Base-by-base conservation (phyloP, 2,113 vertebrate genomes). In the Mungos mungo region DNA sequence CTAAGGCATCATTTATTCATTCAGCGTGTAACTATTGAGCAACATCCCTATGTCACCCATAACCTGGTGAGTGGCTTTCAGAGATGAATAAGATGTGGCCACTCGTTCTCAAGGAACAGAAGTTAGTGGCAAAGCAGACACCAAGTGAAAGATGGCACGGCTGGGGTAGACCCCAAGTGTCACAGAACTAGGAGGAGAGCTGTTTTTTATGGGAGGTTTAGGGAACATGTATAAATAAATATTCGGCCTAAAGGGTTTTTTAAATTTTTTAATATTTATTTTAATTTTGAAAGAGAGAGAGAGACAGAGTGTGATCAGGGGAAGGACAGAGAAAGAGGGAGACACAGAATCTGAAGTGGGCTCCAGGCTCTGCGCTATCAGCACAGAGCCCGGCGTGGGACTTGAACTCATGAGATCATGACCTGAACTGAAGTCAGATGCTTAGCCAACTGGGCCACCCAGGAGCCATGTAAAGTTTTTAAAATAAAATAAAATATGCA, bases 21-120 rank as follows among this genome's bases (percentile, higher is more conserved):
- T 54, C 31, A 21, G 38, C 23, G 16, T 27, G 3, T 45, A 52
- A n/a, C 21, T 65, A 12, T 5, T 25, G 25, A 88, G 19, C 29
- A 60, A 8, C 0, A n/a, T 15, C 12, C 27, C 8, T n/a, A 2
- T 15, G 15, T 60, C 66, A n/a, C 0, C 1, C 15, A n/a, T 7
- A 29, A 23, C 9, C 23, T 57, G n/a, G 14, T 60, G 6, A 50
- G 29, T 1, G 0, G 2, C 23, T 9, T 14, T 5, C 5, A 19
- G 66, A 71, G 7, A 47, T 29, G 2, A 76, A 1, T 15, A 72
- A 12, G 3, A n/a, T 21, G 4, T 47, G 41, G n/a, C 9, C 9
- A 1, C 15, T 3, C 45, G 29, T 68, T 63, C 68, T 65, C 52
- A 68, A 25, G 65, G 14, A 52, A 7, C 71, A 4, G 29, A n/a